These are phyloP conservation scores for Mercenaria mercenaria DNA, from an alignment of 1,140 invertebrate genomes.

Conservation along the genomic window DNA sequence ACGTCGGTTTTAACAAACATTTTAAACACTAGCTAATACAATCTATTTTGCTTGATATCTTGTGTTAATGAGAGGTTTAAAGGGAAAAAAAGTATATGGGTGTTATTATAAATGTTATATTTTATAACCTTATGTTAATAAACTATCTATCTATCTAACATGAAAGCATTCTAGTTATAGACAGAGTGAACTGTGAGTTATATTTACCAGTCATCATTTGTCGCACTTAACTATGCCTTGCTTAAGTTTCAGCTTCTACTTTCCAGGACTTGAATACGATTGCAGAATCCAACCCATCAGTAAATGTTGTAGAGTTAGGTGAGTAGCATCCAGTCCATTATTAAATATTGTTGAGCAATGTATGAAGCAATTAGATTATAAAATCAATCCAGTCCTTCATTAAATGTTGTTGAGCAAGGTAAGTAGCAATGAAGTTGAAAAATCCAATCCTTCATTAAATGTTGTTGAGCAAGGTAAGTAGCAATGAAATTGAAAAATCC, in stretches of 20 bases:
- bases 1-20: no score
- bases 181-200: background rate
- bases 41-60: no score
- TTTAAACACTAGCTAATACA: no score
- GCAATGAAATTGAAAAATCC: background rate
- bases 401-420: background rate
- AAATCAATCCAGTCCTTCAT: no score
- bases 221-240: no score
- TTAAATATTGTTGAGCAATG: background rate
- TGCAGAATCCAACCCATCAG: slow-evolving; percentile 36
- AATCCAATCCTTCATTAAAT: background rate
- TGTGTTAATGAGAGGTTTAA: no score
- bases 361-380: background rate
- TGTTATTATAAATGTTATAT: no score
- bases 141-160: no score
- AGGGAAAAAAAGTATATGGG: no score
- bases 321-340: background rate
- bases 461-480: background rate
- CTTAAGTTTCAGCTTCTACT: background rate
- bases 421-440: background rate
- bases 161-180: background rate
- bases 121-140: background rate
- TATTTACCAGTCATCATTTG: no score
- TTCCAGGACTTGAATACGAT: slow-evolving; percentile 55
- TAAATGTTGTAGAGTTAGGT: slow-evolving; percentile 36